These are phyloP conservation scores for Euglossa dilemma DNA, from an alignment of 1,140 invertebrate species.

Conservation along the genomic window DNA sequence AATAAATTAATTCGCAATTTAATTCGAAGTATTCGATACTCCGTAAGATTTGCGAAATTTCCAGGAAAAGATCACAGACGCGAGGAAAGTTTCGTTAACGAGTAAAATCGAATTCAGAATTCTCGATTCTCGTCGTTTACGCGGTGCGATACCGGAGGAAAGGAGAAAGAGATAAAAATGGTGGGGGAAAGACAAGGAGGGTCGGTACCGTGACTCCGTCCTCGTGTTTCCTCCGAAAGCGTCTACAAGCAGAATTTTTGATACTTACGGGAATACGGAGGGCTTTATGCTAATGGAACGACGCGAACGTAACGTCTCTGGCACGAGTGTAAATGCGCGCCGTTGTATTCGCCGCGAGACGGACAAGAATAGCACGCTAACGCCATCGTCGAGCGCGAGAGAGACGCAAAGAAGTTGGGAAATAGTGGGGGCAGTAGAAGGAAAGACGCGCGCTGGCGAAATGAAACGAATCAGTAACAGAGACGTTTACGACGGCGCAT, in stretches of 20 bases:
- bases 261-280: background rate
- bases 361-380: too few species aligned
- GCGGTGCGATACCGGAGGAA: background rate
- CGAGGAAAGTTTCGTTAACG: too few species aligned
- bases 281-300: conserved; percentile 44
- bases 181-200: background rate
- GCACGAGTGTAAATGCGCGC: background rate
- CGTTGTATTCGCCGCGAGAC: too few species aligned
- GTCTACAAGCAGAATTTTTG: conserved; percentile 33
- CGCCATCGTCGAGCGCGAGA: too few species aligned
- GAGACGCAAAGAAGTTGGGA: background rate
- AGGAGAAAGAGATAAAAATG: background rate
- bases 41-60: too few species aligned
- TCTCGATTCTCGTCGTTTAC: too few species aligned
- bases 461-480: conserved; percentile 41
- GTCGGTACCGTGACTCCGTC: background rate
- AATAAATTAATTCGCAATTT: too few species aligned
- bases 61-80: too few species aligned
- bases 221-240: background rate
- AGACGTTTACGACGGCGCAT: conserved; percentile 12
- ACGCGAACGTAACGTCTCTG: background rate
- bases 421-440: too few species aligned
- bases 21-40: too few species aligned
- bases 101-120: too few species aligned
- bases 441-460: background rate